Conservation (phyloP, 2,797 vertebrate genomes). For the Heteromormyrus szaboi region DNA sequence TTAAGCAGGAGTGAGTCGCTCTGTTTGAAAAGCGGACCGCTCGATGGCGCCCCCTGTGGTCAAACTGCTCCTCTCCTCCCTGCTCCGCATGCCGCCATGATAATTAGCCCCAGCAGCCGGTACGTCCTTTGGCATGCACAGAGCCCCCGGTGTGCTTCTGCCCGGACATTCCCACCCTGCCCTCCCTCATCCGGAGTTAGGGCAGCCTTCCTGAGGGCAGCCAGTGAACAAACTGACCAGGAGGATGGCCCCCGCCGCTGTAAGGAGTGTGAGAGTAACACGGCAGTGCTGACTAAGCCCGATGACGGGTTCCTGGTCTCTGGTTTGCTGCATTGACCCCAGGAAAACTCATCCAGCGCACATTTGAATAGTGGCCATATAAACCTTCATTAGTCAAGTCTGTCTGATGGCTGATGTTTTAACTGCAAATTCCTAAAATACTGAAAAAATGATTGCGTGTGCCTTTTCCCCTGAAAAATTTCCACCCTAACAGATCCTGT, state of each 20-base stretch:
- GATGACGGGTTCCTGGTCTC: background rate
- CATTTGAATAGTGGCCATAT: background rate
- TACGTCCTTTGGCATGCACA: constrained; percentile 25
- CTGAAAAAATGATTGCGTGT: background rate
- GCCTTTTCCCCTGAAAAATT: background rate
- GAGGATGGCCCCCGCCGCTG: background rate
- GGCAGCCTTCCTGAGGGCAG: background rate
- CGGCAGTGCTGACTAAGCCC: background rate
- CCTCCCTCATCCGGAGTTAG: background rate
- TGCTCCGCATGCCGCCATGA: constrained; percentile 16
- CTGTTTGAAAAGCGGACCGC: background rate
- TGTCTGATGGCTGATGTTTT: background rate
- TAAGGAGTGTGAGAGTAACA: background rate
- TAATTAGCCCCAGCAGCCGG: constrained; percentile 33
- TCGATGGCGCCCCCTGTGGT: background rate
- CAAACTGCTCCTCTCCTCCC: background rate
- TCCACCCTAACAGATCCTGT: background rate
- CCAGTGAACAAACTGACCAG: background rate
- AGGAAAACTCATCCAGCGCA: background rate
- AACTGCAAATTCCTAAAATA: background rate
- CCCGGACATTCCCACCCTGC: background rate
- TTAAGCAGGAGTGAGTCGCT: background rate
- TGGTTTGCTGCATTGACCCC: background rate
- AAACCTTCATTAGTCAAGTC: background rate
- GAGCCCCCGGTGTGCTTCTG: constrained; percentile 30